These are phyloP conservation scores for Notodromas monacha DNA, from an alignment of 2,888 invertebrate genomes.

Conservation along the genomic window DNA sequence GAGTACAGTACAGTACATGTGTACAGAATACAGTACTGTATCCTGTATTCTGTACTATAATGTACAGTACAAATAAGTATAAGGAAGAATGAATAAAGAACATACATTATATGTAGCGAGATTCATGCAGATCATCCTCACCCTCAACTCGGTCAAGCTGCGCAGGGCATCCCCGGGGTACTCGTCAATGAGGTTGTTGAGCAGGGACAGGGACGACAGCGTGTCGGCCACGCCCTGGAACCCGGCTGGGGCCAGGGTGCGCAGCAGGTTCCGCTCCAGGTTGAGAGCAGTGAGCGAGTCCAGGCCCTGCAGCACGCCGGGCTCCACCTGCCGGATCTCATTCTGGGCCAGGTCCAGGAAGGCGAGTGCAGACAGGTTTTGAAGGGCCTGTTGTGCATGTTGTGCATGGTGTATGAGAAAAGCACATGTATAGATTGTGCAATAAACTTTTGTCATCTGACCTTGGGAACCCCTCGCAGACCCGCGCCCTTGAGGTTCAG, in stretches of 20 bases:
- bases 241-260: constrained; percentile 34
- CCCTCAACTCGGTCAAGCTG: constrained; percentile 37
- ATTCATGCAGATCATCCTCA: too few species aligned
- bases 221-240: constrained; percentile 46
- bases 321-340: constrained; percentile 11
- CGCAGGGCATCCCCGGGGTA: constrained; percentile 51
- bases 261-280: constrained; percentile 54
- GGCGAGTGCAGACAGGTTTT: constrained; percentile 39
- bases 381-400: constrained; percentile 39
- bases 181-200: constrained; percentile 57
- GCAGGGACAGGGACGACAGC: constrained; percentile 48
- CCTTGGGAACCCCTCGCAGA: constrained; percentile 42
- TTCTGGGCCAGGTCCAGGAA: constrained; percentile 46
- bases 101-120: too few species aligned
- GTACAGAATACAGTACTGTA: too few species aligned
- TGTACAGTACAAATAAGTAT: too few species aligned
- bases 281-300: constrained; percentile 53
- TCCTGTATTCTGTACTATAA: too few species aligned
- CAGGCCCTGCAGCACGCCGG: constrained; percentile 28
- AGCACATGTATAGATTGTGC: too few species aligned
- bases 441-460: too few species aligned
- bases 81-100: too few species aligned
- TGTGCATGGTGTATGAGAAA: too few species aligned
- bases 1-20: too few species aligned
- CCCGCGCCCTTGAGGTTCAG: constrained; percentile 56